Conservation (phyloP, 2,888 invertebrate species). For the Clunio marinus region DNA sequence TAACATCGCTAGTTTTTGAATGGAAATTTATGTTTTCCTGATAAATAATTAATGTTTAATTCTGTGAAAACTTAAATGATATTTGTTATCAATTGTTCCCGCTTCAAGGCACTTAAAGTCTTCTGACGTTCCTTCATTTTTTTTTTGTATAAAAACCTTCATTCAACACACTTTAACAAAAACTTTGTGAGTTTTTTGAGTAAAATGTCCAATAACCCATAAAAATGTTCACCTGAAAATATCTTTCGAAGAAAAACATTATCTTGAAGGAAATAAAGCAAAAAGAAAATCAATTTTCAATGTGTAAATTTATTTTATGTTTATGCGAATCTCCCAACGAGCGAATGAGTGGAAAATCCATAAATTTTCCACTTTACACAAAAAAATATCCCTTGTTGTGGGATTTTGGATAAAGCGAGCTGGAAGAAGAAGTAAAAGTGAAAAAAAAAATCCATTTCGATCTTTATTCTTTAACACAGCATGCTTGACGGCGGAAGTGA, state of each 20-base stretch:
- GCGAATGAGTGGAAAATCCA: slow-evolving; percentile 19
- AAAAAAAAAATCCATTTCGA: slow-evolving; percentile 22
- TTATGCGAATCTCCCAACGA: slow-evolving; percentile 30
- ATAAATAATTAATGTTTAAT: too few relatives aligned
- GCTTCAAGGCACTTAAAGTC: too few relatives aligned
- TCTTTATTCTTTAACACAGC: background rate
- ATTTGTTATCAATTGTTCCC: too few relatives aligned
- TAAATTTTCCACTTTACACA: slow-evolving; percentile 19
- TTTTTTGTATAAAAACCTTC: too few relatives aligned
- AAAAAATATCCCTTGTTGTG: slow-evolving; percentile 34
- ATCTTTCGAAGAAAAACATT: background rate
- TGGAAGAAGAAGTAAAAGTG: background rate
- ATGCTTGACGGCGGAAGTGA: slow-evolving; percentile 26
- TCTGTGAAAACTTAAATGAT: background rate
- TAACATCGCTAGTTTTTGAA: too few relatives aligned
- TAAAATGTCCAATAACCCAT: too few relatives aligned
- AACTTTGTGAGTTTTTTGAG: too few relatives aligned
- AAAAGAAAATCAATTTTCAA: slow-evolving; percentile 21
- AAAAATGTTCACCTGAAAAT: too few relatives aligned
- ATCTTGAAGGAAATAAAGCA: background rate
- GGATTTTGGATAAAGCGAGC: slow-evolving; percentile 20
- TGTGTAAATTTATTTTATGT: slow-evolving; percentile 39
- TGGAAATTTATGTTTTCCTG: too few relatives aligned
- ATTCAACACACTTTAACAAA: too few relatives aligned
- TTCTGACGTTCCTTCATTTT: too few relatives aligned